Conservation (phyloP, 2,888 invertebrate species). For the Zelleria hepariella region DNA sequence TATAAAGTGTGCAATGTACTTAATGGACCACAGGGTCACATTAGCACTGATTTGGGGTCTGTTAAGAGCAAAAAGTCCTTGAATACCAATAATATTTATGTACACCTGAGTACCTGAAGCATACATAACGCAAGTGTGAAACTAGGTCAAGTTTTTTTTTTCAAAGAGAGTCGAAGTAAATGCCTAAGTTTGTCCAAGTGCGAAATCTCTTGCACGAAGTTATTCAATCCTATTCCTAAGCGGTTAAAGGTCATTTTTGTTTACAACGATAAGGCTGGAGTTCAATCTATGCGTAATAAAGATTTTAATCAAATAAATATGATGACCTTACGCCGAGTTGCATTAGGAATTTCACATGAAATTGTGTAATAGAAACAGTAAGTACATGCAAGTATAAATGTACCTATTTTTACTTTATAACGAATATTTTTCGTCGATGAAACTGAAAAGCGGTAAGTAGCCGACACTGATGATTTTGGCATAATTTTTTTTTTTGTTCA, state of each 20-base stretch:
- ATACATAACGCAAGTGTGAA: not conserved
- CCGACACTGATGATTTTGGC: too few species aligned
- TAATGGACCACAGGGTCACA: too few species aligned
- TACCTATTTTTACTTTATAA: too few species aligned
- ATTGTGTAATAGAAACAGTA: not conserved
- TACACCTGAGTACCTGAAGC: not conserved
- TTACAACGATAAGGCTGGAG: not conserved
- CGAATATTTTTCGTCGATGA: too few species aligned
- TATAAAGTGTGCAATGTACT: too few species aligned
- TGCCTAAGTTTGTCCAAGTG: not conserved
- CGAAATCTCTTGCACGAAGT: not conserved
- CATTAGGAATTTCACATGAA: not conserved
- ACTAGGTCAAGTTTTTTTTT: not conserved
- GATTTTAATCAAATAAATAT: not conserved
- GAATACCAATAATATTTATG: not conserved
- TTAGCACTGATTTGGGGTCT: too few species aligned
- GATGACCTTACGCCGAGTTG: not conserved
- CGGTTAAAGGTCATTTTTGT: not conserved
- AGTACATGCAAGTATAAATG: too few species aligned
- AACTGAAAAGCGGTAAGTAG: too few species aligned
- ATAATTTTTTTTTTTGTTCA: too few species aligned
- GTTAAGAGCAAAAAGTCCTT: not conserved
- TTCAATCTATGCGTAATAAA: not conserved
- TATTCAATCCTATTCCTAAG: not conserved
- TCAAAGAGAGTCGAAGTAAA: not conserved